These are phyloP conservation scores for Amphiura filiformis DNA, from an alignment of 35 echinoderm and acorn worm genomes.

Conservation along the genomic window DNA sequence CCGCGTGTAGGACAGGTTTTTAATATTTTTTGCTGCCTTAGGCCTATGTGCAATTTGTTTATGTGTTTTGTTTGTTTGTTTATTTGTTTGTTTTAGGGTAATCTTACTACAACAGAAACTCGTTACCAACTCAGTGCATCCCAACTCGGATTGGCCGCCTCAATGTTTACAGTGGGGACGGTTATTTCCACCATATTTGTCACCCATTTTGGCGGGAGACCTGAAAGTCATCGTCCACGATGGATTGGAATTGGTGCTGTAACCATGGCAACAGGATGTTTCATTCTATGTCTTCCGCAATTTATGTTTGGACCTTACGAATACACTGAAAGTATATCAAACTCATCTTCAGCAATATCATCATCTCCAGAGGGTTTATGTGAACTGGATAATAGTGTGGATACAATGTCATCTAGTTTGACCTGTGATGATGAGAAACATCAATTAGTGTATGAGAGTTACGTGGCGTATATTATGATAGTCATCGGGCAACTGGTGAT, in stretches of 20 bases:
- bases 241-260: conserved; percentile 30
- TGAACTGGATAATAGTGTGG: too few species aligned
- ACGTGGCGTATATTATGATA: conserved; percentile 17
- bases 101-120: not conserved
- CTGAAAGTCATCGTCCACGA: conserved; percentile 30
- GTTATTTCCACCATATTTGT: conserved; percentile 20
- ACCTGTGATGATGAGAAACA: not conserved
- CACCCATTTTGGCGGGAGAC: conserved; percentile 39
- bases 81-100: not conserved
- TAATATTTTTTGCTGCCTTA: too few species aligned
- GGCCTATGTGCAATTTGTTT: too few species aligned
- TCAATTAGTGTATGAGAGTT: conserved; percentile 20
- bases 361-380: not conserved
- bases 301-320: conserved; percentile 38
- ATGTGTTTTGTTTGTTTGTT: too few species aligned
- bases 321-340: too few species aligned
- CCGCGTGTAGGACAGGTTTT: too few species aligned
- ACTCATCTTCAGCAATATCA: not conserved
- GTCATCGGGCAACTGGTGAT: conserved; percentile 18
- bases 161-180: conserved; percentile 14
- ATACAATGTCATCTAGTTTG: not conserved
- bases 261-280: conserved; percentile 9
- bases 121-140: not conserved
- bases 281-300: conserved; percentile 27
- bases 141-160: conserved; percentile 7